phyloP scores from a whole-genome alignment of 2,113 vertebrate species.

The Ploceus nigricollis region DNA sequence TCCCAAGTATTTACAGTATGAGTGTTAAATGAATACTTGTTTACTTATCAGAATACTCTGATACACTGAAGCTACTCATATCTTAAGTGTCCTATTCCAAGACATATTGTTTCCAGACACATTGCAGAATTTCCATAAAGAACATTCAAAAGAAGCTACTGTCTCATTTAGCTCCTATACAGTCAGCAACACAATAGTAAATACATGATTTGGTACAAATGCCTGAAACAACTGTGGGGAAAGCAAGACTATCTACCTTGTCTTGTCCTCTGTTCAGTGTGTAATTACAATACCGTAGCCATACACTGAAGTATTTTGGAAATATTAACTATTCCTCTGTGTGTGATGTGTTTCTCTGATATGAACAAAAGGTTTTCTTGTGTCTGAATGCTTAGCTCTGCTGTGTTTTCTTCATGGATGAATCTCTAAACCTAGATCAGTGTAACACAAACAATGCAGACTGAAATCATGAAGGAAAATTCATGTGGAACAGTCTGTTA shows the following conservation, averaged over 20 bases:
- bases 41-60: too few species aligned
- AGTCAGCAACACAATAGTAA: neutral
- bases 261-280: neutral
- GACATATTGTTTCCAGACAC: neutral
- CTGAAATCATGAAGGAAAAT: neutral
- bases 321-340: neutral
- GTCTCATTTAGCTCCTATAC: neutral
- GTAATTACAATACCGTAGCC: neutral
- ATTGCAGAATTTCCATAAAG: neutral
- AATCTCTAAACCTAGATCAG: neutral
- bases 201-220: neutral
- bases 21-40: neutral
- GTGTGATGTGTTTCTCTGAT: neutral
- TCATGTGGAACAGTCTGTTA: neutral
- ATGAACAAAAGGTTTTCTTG: neutral
- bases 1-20: neutral
- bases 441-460: neutral
- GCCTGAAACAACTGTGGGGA: neutral
- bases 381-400: neutral
- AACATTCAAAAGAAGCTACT: neutral
- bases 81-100: neutral
- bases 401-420: neutral
- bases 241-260: neutral
- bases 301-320: neutral
- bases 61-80: neutral